A percentile compares a stretch with the other conserved stretches of the same genome.
Evolutionary conservation across 2,113 vertebrate species (phyloP).

Genomic region (Hiodon alosoides): DNA sequence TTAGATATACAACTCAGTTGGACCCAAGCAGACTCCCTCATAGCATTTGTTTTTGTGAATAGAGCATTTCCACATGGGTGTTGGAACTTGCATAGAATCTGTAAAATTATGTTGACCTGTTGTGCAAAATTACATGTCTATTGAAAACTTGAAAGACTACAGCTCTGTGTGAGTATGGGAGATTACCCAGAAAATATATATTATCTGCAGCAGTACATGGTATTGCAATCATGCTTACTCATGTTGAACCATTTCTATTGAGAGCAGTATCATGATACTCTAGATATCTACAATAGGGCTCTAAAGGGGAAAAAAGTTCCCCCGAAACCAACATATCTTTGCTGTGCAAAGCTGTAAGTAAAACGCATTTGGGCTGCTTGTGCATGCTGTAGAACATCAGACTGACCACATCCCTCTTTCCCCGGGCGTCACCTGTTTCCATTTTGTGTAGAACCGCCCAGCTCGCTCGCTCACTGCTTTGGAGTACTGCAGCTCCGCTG

Average conservation of each 20-base stretch:
- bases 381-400: constrained; percentile 21
- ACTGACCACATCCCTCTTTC: constrained; percentile 22
- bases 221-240: neutral
- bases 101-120: too few species aligned
- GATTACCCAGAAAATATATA: neutral
- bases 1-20: too few species aligned
- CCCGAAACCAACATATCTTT: constrained; percentile 8
- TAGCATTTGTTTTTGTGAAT: too few species aligned
- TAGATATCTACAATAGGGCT: neutral
- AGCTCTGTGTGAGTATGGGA: neutral
- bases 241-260: neutral
- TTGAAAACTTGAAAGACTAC: too few species aligned
- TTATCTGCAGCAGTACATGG: neutral
- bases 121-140: too few species aligned
- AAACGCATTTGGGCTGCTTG: constrained; percentile 5
- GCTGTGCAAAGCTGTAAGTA: constrained; percentile 8
- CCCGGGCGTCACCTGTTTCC: constrained; percentile 25
- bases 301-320: neutral
- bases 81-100: too few species aligned
- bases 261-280: neutral
- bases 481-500: constrained; percentile 17
- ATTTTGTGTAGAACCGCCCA: constrained; percentile 12
- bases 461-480: neutral
- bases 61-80: too few species aligned
- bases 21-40: too few species aligned